Base-by-base conservation (phyloP, 2,888 invertebrate genomes). In the Epirrhoe tristata region DNA sequence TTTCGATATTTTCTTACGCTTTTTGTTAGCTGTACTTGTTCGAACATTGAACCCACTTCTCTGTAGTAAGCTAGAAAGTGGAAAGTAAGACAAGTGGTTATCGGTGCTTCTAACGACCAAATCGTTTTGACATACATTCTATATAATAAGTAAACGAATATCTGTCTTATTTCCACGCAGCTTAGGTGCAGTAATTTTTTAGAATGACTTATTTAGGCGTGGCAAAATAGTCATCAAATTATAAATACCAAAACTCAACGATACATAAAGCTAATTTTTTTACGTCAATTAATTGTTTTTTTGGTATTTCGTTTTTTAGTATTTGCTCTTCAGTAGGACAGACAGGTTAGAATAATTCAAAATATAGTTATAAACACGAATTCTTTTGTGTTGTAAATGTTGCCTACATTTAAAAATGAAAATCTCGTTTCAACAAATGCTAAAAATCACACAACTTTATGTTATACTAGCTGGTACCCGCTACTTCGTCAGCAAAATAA, bases 31-130 rank as follows among this genome's bases (percentile, higher is more conserved):
- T 48, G 34, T 50, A 34, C 46, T 57, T 32, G 16, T 14, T 39
- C 43, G 52, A 31, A 17, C 59, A 17, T 14, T n/a, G 54, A 17
- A 54, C 48, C 55, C 17, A 17, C 48, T 36, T 51, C 5, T 10
- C 14, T 6, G 10, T 14, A 16, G 51, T 66, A 61, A 53, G 50
- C 63, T 72, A 93, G 80, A 84, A 83, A 92, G 93, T 74, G 65
- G 74, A 72, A 72, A 75, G 71, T 70, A 72, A 70, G 66, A 69
- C 70, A 65, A 68, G 60, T 65, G 68, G 66, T 64, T 61, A 68
- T 65, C 64, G 65, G 63, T 34, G 62, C 55, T 60, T 65, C 67
- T 70, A 70, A 66, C 71, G 71, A 70, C 65, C 65, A 66, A 71
- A 70, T 68, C 64, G 66, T 71, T 69, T 67, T 73, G 74, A 74